Percentiles rank a stretch among this genome's conserved stretches.
Evolutionary conservation across 2,888 invertebrate species (phyloP).

Genomic region (Trachelus tabidus): DNA sequence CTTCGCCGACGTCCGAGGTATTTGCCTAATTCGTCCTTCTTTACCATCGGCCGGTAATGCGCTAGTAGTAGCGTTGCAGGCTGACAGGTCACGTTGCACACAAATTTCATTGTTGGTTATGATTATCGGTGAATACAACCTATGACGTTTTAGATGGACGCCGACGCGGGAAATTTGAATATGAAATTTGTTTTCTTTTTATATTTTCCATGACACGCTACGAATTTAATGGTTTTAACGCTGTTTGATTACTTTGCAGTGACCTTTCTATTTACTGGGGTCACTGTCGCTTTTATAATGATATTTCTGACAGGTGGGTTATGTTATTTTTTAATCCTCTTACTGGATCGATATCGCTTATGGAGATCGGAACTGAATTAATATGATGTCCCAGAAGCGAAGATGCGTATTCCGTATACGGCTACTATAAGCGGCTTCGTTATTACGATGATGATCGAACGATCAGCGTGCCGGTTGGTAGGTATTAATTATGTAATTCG

Average conservation of each 20-base stretch:
- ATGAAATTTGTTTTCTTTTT: no score
- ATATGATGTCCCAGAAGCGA: background rate
- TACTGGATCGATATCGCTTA: background rate
- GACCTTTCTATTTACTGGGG: background rate
- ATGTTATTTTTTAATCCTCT: background rate
- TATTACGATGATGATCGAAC: background rate
- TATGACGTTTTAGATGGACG: background rate
- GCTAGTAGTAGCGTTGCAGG: background rate
- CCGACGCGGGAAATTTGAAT: no score
- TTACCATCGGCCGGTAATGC: background rate
- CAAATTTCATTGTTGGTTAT: background rate
- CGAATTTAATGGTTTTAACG: no score
- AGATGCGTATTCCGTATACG: background rate
- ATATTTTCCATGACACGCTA: no score
- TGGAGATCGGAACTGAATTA: background rate
- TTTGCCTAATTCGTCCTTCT: background rate
- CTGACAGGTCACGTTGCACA: background rate
- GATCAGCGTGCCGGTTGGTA: background rate
- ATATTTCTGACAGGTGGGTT: background rate
- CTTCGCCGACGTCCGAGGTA: background rate
- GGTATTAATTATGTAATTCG: constrained; percentile 6
- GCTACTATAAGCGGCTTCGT: background rate
- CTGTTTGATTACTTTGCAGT: background rate
- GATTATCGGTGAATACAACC: background rate
- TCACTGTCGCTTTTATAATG: background rate